phyloP scores from a whole-genome alignment of 1,140 invertebrate genomes.

The honey bee (Apis mellifera) region Amel_HAv3.1 CM009932.2:11659001-11659500 shows the following conservation, averaged over 20 bases:
- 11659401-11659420: conserved; percentile 10
- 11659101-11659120: conserved; percentile 38
- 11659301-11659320: conserved; percentile 69
- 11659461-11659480: background rate
- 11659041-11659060: conserved; percentile 30
- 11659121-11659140: conserved; percentile 46
- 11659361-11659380: conserved; percentile 17
- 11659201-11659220: conserved; percentile 59
- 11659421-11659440: conserved; percentile 37
- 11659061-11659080: conserved; percentile 15
- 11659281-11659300: conserved; percentile 64
- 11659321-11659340: conserved; percentile 54
- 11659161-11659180: conserved; percentile 67
- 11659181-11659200: conserved; percentile 63
- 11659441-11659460: background rate
- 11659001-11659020: conserved; percentile 22
- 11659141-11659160: conserved; percentile 23
- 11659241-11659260: conserved; percentile 57
- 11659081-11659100: background rate
- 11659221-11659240: conserved; percentile 63
- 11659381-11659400: background rate
- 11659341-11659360: conserved; percentile 63
- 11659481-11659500: too few relatives aligned
- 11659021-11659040: conserved; percentile 51
- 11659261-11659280: background rate